phyloP scores from a whole-genome alignment of 2,797 vertebrate genomes.

The Anableps anableps region DNA sequence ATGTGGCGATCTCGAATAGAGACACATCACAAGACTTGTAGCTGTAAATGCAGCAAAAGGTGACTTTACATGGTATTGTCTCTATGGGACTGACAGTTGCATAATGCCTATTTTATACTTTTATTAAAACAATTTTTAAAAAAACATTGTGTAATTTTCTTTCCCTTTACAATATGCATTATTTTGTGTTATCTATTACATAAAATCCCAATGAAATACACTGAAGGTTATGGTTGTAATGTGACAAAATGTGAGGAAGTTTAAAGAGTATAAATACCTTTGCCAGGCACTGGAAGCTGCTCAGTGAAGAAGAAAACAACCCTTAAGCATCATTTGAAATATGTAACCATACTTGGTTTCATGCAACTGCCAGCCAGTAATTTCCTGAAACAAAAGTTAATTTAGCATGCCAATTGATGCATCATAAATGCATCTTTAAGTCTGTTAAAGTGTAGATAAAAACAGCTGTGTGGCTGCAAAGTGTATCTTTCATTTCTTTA shows the following conservation, averaged over 20 bases:
- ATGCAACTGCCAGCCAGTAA: not conserved
- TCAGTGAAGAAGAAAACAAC: not conserved
- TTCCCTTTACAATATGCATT: not conserved
- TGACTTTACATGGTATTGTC: not conserved
- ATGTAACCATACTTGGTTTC: not conserved
- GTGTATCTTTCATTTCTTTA: not conserved
- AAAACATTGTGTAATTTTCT: not conserved
- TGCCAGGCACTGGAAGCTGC: not conserved
- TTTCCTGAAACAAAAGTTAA: not conserved
- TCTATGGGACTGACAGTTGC: not conserved
- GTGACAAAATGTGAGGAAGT: not conserved
- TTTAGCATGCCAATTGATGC: not conserved
- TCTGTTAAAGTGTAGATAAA: no score
- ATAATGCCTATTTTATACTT: not conserved
- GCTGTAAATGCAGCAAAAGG: not conserved
- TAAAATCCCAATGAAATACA: not conserved
- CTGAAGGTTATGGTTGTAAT: not conserved
- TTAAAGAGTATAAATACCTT: not conserved
- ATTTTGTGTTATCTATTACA: not conserved
- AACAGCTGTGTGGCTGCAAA: not conserved
- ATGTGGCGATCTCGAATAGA: not conserved
- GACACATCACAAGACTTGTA: not conserved
- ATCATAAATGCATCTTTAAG: not conserved
- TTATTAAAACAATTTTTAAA: no score
- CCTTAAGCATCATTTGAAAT: not conserved